phyloP scores from a whole-genome alignment of 2,797 vertebrate genomes.

The Ambastaia sidthimunki region DNA sequence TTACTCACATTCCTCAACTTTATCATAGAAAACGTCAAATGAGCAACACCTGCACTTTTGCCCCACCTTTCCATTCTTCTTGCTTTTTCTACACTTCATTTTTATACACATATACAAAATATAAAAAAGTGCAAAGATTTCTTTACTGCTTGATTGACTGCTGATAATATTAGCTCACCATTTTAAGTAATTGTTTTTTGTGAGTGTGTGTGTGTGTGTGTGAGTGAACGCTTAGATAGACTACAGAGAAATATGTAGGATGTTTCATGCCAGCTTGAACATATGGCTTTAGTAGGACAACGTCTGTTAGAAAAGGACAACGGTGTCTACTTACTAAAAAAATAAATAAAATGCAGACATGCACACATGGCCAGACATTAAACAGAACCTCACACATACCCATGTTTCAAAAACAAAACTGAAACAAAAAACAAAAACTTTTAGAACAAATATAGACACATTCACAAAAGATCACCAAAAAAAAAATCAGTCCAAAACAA shows the following conservation, averaged over 20 bases:
- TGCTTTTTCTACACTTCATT: neutral
- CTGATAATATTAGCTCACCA: neutral
- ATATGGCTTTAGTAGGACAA: constrained; percentile 59
- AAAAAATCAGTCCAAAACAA: neutral
- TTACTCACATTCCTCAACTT: constrained; percentile 11
- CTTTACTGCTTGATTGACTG: neutral
- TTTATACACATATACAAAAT: neutral
- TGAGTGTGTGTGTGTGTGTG: constrained; percentile 45
- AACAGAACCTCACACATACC: neutral
- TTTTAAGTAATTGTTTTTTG: constrained; percentile 55
- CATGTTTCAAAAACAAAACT: neutral
- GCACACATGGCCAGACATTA: constrained; percentile 27
- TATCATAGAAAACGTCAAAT: neutral
- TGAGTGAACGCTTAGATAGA: constrained; percentile 12
- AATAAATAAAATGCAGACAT: constrained; percentile 41
- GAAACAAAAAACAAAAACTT: neutral
- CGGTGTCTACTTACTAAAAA: constrained; percentile 57
- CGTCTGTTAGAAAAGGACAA: constrained; percentile 59
- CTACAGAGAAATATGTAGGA: constrained; percentile 32
- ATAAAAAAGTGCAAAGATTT: neutral
- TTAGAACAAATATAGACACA: neutral
- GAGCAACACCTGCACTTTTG: neutral
- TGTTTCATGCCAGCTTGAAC: constrained; percentile 51
- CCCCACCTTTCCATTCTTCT: neutral
- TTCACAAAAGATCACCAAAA: neutral